Conservation (phyloP, 2,113 vertebrate species). For the Carollia perspicillata region DNA sequence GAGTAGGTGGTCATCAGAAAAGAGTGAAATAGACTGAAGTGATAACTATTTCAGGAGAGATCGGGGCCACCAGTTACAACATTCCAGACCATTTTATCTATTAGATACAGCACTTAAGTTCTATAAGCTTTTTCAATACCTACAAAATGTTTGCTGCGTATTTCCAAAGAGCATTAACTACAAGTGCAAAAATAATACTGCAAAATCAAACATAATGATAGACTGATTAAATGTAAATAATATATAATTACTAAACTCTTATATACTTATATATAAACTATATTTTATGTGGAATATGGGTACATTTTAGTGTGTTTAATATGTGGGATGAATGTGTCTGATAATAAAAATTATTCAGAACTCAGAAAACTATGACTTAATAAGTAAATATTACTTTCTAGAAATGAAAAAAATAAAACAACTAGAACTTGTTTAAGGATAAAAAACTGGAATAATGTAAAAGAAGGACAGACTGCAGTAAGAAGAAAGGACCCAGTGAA, state of each 20-base stretch:
- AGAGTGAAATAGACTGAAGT: not conserved
- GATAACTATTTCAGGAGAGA: not conserved
- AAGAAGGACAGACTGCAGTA: not conserved
- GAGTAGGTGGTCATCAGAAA: not conserved
- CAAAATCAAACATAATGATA: constrained; percentile 8
- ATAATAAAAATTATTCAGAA: not conserved
- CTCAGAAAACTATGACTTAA: not conserved
- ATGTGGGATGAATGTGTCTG: not conserved
- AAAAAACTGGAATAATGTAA: not conserved
- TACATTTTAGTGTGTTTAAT: not conserved
- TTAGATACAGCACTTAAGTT: not conserved
- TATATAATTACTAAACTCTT: not conserved
- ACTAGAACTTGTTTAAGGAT: not conserved
- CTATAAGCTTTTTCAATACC: not conserved
- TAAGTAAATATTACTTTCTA: constrained; percentile 25
- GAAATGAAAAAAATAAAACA: not conserved
- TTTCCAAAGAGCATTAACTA: not conserved
- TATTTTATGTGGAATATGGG: not conserved
- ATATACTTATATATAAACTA: not conserved
- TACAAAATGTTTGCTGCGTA: not conserved
- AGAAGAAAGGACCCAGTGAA: not conserved
- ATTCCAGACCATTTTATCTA: not conserved
- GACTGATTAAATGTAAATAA: not conserved
- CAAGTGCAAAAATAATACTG: constrained; percentile 4
- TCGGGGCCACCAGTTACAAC: not conserved